These are phyloP conservation scores for Apodemia hepburni DNA, from an alignment of 2,888 invertebrate genomes.

Conservation along the genomic window DNA sequence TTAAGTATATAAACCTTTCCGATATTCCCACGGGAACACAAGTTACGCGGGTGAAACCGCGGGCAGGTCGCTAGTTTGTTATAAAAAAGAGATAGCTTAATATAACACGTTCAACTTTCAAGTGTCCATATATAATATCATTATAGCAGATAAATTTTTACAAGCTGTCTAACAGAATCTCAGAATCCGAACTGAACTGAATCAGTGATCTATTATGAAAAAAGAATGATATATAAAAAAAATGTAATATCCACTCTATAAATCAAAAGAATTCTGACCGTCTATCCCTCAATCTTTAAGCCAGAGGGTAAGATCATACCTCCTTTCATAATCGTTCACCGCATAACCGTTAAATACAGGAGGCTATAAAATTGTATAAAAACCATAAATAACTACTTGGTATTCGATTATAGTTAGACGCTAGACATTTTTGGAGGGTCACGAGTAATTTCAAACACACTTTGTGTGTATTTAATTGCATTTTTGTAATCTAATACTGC, in stretches of 20 bases:
- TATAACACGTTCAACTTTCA: too few relatives aligned
- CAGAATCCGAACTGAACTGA: too few relatives aligned
- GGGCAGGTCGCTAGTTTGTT: too few relatives aligned
- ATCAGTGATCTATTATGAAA: too few relatives aligned
- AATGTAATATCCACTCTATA: constrained; percentile 29
- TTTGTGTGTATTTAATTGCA: constrained; percentile 32
- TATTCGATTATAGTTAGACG: constrained; percentile 57
- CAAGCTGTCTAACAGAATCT: too few relatives aligned
- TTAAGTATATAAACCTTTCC: too few relatives aligned
- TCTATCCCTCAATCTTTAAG: constrained; percentile 39
- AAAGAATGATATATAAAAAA: too few relatives aligned
- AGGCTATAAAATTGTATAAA: constrained; percentile 67
- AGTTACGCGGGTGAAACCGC: too few relatives aligned
- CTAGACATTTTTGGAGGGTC: constrained; percentile 34
- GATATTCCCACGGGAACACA: too few relatives aligned
- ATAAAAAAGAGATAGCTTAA: too few relatives aligned
- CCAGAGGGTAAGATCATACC: constrained; percentile 50
- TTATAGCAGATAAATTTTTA: too few relatives aligned
- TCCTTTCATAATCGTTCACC: constrained; percentile 62
- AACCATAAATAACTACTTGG: constrained; percentile 63
- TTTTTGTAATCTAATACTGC: constrained; percentile 17
- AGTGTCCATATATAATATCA: too few relatives aligned
- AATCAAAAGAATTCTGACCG: constrained; percentile 24
- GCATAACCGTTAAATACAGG: constrained; percentile 71
- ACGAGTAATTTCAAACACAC: constrained; percentile 26